A percentile compares a stretch with the other conserved stretches of the same genome.
Conservation (phyloP, 1,140 invertebrate species). For the Microplitis mediator region DNA sequence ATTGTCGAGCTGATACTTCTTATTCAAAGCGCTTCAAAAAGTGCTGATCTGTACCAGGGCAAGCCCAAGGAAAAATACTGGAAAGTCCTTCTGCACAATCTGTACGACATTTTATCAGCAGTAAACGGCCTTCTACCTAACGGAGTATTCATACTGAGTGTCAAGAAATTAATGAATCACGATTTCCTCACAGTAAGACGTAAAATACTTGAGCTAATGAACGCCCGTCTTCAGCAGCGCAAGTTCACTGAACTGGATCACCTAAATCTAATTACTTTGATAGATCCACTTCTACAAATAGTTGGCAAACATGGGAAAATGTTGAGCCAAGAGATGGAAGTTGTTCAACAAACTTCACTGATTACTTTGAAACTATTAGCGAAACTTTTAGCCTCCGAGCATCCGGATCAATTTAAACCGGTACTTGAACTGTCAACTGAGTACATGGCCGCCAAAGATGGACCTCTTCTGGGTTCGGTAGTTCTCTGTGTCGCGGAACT, state of each 20-base stretch:
- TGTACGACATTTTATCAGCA: constrained; percentile 78
- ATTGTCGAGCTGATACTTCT: constrained; percentile 72
- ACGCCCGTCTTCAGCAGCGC: constrained; percentile 75
- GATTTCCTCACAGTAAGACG: constrained; percentile 72
- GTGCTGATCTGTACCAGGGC: constrained; percentile 60
- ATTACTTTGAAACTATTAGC: constrained; percentile 82
- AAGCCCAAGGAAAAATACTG: constrained; percentile 76
- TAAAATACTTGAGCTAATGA: constrained; percentile 84
- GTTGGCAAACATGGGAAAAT: constrained; percentile 52
- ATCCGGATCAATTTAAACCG: constrained; percentile 70
- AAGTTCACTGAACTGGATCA: constrained; percentile 65
- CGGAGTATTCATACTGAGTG: constrained; percentile 76
- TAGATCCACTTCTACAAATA: constrained; percentile 69
- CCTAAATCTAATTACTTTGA: constrained; percentile 63
- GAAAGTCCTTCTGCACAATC: constrained; percentile 76
- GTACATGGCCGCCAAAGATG: constrained; percentile 62
- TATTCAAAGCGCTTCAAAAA: constrained; percentile 69
- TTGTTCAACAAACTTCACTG: constrained; percentile 80
- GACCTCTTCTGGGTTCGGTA: constrained; percentile 72
- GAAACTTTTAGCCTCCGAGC: constrained; percentile 68
- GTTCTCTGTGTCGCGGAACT: constrained; percentile 84
- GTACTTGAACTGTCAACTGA: constrained; percentile 68
- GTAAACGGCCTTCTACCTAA: constrained; percentile 80
- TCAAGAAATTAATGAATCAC: constrained; percentile 74
- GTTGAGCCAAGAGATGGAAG: constrained; percentile 60